Percentiles rank a stretch among this genome's conserved stretches.
These are phyloP conservation scores for Enteromius thamalakanensis DNA, from an alignment of 2,797 vertebrate genomes.

Conservation along the genomic window DNA sequence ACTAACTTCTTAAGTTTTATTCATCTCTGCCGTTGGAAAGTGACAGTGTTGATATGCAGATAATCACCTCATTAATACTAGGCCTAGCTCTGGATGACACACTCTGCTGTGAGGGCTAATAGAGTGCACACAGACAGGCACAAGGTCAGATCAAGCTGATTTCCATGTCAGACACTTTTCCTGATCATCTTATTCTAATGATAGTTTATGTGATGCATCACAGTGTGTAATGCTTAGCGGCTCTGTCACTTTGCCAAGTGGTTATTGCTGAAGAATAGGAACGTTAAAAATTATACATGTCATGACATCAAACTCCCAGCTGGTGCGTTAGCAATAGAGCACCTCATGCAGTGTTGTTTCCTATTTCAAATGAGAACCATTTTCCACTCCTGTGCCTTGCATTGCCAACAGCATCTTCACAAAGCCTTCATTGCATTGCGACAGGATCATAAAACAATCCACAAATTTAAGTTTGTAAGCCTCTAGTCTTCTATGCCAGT, in stretches of 20 bases:
- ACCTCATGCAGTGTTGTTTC: not conserved
- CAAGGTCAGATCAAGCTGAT: conserved; percentile 24
- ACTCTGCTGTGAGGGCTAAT: conserved; percentile 14
- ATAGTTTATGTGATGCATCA: not conserved
- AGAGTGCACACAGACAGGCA: conserved; percentile 22
- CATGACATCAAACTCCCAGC: conserved; percentile 13
- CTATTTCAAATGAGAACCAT: not conserved
- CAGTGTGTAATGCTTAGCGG: not conserved
- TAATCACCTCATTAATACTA: conserved; percentile 22
- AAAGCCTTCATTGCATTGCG: not conserved
- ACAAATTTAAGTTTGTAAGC: not conserved
- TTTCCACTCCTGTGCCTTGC: conserved; percentile 1
- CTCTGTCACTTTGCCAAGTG: not conserved
- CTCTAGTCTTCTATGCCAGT: not conserved
- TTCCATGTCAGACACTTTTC: conserved; percentile 16
- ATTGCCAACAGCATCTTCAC: not conserved
- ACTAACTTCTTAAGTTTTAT: conserved; percentile 5
- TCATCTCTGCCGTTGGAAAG: not conserved
- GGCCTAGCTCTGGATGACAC: not conserved
- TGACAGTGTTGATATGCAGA: conserved; percentile 18
- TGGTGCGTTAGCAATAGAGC: not conserved
- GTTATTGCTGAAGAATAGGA: not conserved
- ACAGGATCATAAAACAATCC: not conserved
- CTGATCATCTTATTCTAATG: conserved; percentile 12
- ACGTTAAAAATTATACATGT: not conserved